Evolutionary conservation across 2,113 vertebrate species (phyloP).

Genomic region (Dryoscopus gambensis): DNA sequence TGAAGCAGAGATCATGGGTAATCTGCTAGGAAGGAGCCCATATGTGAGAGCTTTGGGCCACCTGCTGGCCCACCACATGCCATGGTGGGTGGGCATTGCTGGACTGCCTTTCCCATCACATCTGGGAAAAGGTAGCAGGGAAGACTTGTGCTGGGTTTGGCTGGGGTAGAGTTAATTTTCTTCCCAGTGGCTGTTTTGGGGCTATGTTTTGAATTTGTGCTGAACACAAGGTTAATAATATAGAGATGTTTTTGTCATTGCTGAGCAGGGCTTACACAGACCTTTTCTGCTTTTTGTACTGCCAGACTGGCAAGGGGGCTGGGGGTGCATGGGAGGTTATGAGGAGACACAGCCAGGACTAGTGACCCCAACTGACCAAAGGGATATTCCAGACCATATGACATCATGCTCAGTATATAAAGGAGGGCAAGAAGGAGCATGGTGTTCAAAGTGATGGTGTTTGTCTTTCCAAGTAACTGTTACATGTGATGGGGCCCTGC

Average conservation of each 20-base stretch:
- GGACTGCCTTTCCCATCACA: neutral
- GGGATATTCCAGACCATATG: neutral
- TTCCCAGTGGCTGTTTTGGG: neutral
- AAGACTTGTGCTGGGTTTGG: neutral
- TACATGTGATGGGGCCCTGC: neutral
- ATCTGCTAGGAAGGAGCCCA: neutral
- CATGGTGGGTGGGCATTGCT: neutral
- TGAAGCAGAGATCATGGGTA: slow-evolving; percentile 11
- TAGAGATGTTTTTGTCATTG: neutral
- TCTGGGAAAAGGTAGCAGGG: neutral
- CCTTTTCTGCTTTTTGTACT: neutral
- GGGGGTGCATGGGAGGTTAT: neutral
- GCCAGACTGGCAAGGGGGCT: neutral
- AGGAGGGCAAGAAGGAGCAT: neutral
- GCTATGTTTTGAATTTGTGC: neutral
- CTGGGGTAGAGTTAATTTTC: neutral
- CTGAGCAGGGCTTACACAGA: neutral
- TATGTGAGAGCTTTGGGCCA: neutral
- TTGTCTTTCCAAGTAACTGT: neutral
- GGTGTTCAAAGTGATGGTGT: neutral
- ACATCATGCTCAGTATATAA: neutral
- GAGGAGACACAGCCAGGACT: neutral
- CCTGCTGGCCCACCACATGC: neutral
- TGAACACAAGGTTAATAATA: neutral
- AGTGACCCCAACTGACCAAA: neutral